Conservation (phyloP, 2,113 vertebrate species). For the Perognathus longimembris region DNA sequence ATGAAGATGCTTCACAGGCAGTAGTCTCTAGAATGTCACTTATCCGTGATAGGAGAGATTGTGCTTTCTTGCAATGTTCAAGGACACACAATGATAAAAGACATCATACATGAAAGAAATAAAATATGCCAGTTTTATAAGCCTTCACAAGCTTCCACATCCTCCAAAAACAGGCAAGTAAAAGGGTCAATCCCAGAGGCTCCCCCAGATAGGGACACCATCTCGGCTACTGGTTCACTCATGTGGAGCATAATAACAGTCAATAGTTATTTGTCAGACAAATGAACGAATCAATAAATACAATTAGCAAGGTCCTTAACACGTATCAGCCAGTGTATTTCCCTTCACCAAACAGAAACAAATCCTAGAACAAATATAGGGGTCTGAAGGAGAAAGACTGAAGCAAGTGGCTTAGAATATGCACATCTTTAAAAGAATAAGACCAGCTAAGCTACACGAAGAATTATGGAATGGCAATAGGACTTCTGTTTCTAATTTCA, state of each 20-base stretch:
- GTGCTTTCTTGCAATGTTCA: neutral
- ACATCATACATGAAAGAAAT: neutral
- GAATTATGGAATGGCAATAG: constrained; percentile 20
- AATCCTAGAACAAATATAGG: neutral
- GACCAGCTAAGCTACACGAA: constrained; percentile 3
- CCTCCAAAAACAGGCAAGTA: neutral
- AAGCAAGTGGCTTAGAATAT: neutral
- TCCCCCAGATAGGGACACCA: neutral
- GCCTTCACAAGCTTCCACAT: neutral
- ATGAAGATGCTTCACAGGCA: accelerated
- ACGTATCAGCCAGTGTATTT: neutral
- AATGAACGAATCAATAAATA: neutral
- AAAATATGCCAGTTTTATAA: neutral
- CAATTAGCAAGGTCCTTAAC: neutral
- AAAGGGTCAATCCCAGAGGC: neutral
- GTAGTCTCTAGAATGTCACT: neutral
- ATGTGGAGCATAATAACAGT: neutral
- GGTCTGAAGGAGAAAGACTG: neutral
- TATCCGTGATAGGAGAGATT: neutral
- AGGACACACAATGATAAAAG: neutral
- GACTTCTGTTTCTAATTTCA: constrained; percentile 59
- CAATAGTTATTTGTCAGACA: neutral
- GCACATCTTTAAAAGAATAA: neutral
- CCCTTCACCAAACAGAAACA: neutral
- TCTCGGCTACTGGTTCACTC: neutral